Evolutionary conservation across 2,888 invertebrate genomes (phyloP).

Genomic region (Philereme vetulata): DNA sequence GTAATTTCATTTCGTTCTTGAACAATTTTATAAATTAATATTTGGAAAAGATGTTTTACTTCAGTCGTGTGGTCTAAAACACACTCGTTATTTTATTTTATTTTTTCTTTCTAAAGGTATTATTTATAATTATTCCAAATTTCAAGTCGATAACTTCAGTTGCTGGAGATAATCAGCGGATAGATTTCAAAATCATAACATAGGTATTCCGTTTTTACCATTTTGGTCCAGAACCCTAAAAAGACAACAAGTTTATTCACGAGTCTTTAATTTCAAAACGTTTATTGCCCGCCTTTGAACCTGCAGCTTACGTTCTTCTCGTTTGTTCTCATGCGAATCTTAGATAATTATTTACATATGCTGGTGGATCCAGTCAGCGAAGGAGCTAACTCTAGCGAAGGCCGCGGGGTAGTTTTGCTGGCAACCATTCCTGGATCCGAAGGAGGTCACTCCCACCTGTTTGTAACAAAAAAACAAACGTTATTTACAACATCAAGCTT

Average conservation of each 20-base stretch:
- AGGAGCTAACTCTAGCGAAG: slow-evolving; percentile 56
- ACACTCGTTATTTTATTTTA: too few relatives aligned
- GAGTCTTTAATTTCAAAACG: not conserved
- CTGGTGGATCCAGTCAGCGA: slow-evolving; percentile 43
- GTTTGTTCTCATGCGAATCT: not conserved
- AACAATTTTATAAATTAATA: too few relatives aligned
- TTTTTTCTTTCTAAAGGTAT: too few relatives aligned
- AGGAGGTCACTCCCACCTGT: slow-evolving; percentile 32
- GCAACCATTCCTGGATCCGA: slow-evolving; percentile 45
- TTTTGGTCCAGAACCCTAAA: too few relatives aligned
- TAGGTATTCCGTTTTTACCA: too few relatives aligned
- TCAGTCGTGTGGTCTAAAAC: too few relatives aligned
- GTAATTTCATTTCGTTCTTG: too few relatives aligned
- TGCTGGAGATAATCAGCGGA: too few relatives aligned
- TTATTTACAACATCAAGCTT: not conserved
- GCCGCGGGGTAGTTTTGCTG: slow-evolving; percentile 47
- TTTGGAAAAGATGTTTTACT: too few relatives aligned
- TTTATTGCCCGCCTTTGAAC: not conserved
- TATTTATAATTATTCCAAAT: too few relatives aligned
- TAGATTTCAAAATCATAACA: too few relatives aligned
- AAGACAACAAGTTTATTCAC: not conserved
- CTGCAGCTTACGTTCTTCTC: not conserved
- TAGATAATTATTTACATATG: slow-evolving; percentile 32
- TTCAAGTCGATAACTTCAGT: too few relatives aligned
- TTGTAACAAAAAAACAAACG: not conserved